Percentiles rank a stretch among this genome's conserved stretches.
phyloP scores from a whole-genome alignment of 2,888 invertebrate genomes.

The Nomada lathburiana region DNA sequence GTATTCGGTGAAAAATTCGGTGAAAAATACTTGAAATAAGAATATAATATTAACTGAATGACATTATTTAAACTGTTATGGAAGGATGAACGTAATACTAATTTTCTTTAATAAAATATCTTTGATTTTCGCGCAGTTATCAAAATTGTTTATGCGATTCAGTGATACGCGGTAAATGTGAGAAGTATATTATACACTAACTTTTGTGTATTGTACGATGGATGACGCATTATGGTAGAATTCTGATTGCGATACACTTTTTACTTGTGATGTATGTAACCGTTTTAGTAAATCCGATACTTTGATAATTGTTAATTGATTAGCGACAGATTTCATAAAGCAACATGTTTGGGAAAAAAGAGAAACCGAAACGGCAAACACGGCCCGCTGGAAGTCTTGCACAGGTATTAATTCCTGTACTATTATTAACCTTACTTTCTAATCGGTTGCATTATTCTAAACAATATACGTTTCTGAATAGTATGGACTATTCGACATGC shows the following conservation, averaged over 20 bases:
- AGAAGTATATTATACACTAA: neutral
- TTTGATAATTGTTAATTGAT: constrained; percentile 17
- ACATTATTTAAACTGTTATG: neutral
- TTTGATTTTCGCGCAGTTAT: neutral
- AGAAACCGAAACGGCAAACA: constrained; percentile 75
- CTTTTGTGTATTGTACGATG: neutral
- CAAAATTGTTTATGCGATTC: neutral
- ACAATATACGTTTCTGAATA: constrained; percentile 76
- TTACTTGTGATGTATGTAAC: constrained; percentile 1
- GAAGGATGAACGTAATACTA: neutral
- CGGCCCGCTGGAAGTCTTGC: constrained; percentile 77
- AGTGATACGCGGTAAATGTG: neutral
- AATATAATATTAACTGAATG: neutral
- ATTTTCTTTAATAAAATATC: neutral
- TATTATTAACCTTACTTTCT: constrained; percentile 36
- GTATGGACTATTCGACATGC: constrained; percentile 92
- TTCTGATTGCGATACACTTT: neutral
- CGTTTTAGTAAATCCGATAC: constrained; percentile 3
- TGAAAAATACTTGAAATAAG: neutral
- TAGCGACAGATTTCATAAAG: neutral
- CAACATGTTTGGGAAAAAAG: constrained; percentile 80
- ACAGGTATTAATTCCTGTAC: constrained; percentile 71
- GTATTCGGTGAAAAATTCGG: neutral
- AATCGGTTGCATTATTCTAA: constrained; percentile 17
- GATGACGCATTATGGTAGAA: constrained; percentile 3